Evolutionary conservation across 1,140 invertebrate genomes (phyloP).

Genomic region (Rhizoglyphus robini): DNA sequence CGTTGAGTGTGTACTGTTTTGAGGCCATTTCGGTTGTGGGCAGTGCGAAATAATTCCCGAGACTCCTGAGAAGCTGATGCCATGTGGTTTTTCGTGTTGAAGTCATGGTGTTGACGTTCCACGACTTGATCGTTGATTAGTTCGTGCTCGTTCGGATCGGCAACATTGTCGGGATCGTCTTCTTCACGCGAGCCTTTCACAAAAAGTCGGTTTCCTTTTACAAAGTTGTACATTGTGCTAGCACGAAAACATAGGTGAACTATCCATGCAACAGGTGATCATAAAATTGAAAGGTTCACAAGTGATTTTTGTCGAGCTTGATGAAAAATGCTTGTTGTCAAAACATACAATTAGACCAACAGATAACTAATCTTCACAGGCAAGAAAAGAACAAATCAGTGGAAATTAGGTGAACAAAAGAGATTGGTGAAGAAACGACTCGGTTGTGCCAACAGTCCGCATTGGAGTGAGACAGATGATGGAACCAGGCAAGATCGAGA

Average conservation of each 20-base stretch:
- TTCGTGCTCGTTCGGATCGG: conserved; percentile 26
- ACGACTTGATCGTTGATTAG: conserved; percentile 13
- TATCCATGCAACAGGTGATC: background rate
- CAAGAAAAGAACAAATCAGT: too few species aligned
- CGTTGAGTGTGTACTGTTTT: conserved; percentile 64
- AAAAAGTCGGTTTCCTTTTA: conserved; percentile 41
- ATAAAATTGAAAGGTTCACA: background rate
- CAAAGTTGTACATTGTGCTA: conserved; percentile 20
- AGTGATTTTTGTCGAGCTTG: background rate
- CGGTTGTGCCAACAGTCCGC: background rate
- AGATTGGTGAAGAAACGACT: background rate
- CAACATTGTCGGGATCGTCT: conserved; percentile 42
- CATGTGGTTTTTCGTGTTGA: conserved; percentile 26
- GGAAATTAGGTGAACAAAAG: too few species aligned
- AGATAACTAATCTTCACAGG: background rate
- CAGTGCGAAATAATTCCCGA: conserved; percentile 43
- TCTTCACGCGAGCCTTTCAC: conserved; percentile 58
- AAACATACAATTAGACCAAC: background rate
- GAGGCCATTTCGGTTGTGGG: conserved; percentile 44
- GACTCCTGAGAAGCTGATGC: conserved; percentile 30
- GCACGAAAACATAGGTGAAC: background rate
- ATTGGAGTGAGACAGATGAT: background rate
- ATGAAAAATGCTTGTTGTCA: background rate
- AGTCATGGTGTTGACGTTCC: background rate
- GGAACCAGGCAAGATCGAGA: background rate